These are phyloP conservation scores for Heliopora coerulea DNA, from an alignment of 92 coral and sea anemone genomes.

Conservation along the genomic window DNA sequence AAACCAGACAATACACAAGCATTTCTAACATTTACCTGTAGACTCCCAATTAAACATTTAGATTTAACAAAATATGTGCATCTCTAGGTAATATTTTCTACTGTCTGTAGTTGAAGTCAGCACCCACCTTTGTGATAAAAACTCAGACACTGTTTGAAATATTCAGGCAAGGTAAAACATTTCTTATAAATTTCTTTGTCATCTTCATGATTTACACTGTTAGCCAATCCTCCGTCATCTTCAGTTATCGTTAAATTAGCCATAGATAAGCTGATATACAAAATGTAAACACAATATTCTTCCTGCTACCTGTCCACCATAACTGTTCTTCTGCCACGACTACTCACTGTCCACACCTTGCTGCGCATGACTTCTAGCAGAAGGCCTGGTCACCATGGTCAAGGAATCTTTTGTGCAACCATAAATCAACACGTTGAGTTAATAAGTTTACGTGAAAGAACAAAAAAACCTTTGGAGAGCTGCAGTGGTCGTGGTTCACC, in stretches of 20 bases:
- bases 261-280: conserved; percentile 33
- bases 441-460: background rate
- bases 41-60: too few relatives aligned
- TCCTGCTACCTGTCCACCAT: conserved; percentile 12
- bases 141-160: conserved; percentile 81
- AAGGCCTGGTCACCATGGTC: conserved; percentile 40
- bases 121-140: conserved; percentile 88
- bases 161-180: conserved; percentile 79
- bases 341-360: background rate
- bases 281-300: background rate
- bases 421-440: conserved; percentile 36
- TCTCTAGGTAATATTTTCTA: background rate
- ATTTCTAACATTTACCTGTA: too few relatives aligned
- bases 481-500: background rate
- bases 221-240: conserved; percentile 51
- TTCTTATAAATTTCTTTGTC: conserved; percentile 66
- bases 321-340: conserved; percentile 38
- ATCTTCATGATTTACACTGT: conserved; percentile 35
- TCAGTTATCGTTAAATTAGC: conserved; percentile 93
- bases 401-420: conserved; percentile 34
- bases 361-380: conserved; percentile 34
- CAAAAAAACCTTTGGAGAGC: background rate
- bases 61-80: background rate
- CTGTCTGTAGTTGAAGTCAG: background rate
- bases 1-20: too few relatives aligned